A percentile compares a stretch with the other conserved stretches of the same genome.
These are phyloP conservation scores for Acipenser transmontanus DNA, from an alignment of 2,797 vertebrate species.

Conservation along the genomic window DNA sequence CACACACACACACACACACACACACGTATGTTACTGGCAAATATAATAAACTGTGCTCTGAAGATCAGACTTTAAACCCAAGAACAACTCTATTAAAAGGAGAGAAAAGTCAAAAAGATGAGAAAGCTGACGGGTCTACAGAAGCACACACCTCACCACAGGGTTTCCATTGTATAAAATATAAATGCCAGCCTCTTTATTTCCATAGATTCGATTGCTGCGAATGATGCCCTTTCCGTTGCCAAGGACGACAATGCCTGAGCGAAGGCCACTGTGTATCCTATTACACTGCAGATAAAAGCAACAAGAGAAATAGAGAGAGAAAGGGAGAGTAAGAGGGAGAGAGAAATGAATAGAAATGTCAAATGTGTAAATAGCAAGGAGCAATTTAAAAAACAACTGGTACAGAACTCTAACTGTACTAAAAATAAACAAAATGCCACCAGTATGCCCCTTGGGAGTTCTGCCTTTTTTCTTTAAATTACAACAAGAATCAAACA, in stretches of 20 bases:
- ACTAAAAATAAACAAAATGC: too few species aligned
- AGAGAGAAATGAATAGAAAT: neutral
- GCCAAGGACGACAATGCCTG: constrained; percentile 82
- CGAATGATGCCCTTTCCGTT: constrained; percentile 84
- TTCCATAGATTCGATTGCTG: constrained; percentile 87
- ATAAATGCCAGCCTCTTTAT: constrained; percentile 93
- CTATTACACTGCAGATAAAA: constrained; percentile 71
- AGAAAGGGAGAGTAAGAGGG: constrained; percentile 8
- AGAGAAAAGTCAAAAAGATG: too few species aligned
- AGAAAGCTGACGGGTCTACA: neutral
- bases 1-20: neutral
- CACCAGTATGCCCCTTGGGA: too few species aligned
- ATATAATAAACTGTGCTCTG: too few species aligned
- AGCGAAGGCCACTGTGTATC: constrained; percentile 87
- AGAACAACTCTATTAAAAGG: too few species aligned
- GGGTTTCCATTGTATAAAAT: constrained; percentile 87
- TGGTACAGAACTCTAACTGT: too few species aligned
- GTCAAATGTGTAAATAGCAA: too few species aligned
- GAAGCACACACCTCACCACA: constrained; percentile 69
- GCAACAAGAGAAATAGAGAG: constrained; percentile 19
- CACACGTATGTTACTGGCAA: too few species aligned
- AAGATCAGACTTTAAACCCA: too few species aligned
- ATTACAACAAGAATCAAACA: too few species aligned
- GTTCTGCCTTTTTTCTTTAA: too few species aligned
- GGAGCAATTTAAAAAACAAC: too few species aligned